Conservation (phyloP, 1,140 invertebrate genomes). For the Matsumurasca onukii region DNA sequence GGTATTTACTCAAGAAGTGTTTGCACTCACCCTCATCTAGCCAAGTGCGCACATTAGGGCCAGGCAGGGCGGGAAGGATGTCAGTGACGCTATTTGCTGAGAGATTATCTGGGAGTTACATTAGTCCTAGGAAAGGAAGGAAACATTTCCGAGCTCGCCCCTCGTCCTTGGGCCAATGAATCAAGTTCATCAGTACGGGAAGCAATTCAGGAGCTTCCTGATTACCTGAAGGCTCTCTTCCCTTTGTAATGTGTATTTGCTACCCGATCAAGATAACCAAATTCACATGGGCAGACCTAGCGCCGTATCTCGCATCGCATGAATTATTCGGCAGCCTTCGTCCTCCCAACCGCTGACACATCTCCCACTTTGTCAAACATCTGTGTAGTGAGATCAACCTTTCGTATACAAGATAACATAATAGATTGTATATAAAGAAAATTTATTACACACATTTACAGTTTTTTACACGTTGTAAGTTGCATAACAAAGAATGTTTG, state of each 20-base stretch:
- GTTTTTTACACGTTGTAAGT: no score
- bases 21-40: no score
- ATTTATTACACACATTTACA: no score
- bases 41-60: no score
- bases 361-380: no score
- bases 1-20: no score
- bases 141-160: neutral
- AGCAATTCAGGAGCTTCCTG: constrained; percentile 17
- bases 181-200: constrained; percentile 19
- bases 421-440: no score
- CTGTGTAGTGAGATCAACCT: no score
- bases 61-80: no score
- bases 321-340: constrained; percentile 16
- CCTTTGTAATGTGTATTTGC: neutral
- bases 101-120: constrained; percentile 4
- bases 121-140: neutral
- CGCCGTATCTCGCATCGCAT: neutral
- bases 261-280: constrained; percentile 10
- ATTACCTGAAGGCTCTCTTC: constrained; percentile 16
- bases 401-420: no score
- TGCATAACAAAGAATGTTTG: no score
- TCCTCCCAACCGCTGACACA: no score
- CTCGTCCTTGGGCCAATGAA: neutral
- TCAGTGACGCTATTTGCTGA: constrained; percentile 14
- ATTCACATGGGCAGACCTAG: constrained; percentile 8